Evolutionary conservation across 2,888 invertebrate species (phyloP), one percentile per base, ranked within the genome.

Genomic region (Pandemis heparana): DNA sequence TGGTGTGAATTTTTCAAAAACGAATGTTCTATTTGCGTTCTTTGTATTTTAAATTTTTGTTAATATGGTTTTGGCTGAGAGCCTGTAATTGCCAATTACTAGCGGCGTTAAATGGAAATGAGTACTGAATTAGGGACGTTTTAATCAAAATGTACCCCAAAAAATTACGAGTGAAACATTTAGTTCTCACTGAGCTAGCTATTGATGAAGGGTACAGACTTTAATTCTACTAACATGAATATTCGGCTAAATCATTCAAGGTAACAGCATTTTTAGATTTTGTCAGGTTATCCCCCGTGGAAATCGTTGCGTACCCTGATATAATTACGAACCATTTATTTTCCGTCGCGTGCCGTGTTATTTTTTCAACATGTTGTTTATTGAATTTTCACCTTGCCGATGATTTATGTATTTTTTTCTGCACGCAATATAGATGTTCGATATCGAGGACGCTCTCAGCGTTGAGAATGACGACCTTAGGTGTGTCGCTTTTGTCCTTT

Each of bases 261-360:
- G 18, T 23, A 56, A 23, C 53, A 8, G 18, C 14, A 32, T 46
- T 63, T 63, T 46, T 71, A 67, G 60, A 61, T 53, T 53, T n/a
- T 12, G 41, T 18, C 9, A 14, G 16, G 38, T 65, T 41, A 72
- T 43, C 38, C 53, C 63, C 56, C 16, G 62, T 48, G 56, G 56
- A 51, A 56, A 73, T 63, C 48, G 62, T 56, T 60, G 56, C 38
- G 61, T 63, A 67, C 53, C 23, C 62, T 56, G 64, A 16, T 74
- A 65, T 74, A 69, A 74, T 74, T 65, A 65, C 69, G 60, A 64
- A 18, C 74, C 64, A 74, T 74, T 69, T 65, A 65, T 74, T 70
- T 51, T 32, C 69, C 64, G 60, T 61, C 41, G 59, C 64, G 73
- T 64, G 66, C 43, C 41, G 41, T 41, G 74, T 60, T 59, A 65